phyloP scores from a whole-genome alignment of 2,113 vertebrate species.

The Hippocampus barbouri region DNA sequence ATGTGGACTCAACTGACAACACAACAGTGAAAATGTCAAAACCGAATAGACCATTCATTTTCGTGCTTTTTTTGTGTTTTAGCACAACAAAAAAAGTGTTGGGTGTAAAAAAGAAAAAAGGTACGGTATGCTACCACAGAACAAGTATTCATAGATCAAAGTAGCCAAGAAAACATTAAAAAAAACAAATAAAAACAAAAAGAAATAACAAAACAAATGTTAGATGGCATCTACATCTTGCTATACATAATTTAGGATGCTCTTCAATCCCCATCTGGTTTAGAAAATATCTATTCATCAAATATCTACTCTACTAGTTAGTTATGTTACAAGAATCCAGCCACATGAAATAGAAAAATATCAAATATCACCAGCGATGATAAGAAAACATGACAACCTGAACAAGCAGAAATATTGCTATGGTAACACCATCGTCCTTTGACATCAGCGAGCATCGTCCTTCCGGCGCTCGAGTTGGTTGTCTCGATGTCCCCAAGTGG shows the following conservation, averaged over 20 bases:
- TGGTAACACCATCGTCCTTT: constrained; percentile 69
- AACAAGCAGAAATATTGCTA: constrained; percentile 77
- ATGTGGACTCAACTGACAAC: constrained; percentile 52
- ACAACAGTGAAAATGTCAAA: constrained; percentile 64
- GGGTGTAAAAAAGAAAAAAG: constrained; percentile 54
- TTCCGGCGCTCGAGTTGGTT: constrained; percentile 43
- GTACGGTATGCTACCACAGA: constrained; percentile 59
- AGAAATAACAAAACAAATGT: constrained; percentile 44
- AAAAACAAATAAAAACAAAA: constrained; percentile 13
- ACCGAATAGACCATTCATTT: constrained; percentile 58
- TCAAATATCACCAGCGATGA: constrained; percentile 75
- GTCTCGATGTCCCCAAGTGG: constrained; percentile 26
- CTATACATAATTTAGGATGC: constrained; percentile 67
- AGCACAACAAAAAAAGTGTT: constrained; percentile 48
- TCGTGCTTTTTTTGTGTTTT: constrained; percentile 30
- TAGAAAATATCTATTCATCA: constrained; percentile 80
- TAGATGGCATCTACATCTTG: constrained; percentile 70
- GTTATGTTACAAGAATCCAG: constrained; percentile 73
- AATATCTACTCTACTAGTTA: constrained; percentile 77
- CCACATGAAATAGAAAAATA: constrained; percentile 80
- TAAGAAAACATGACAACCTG: constrained; percentile 77
- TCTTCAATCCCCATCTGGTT: constrained; percentile 67
- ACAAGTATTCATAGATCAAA: constrained; percentile 66
- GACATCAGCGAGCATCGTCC: constrained; percentile 58
- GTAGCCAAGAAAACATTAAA: constrained; percentile 48